Evolutionary conservation across 2,113 vertebrate species (phyloP), one percentile per base, ranked within the genome.

Genomic region (Peromyscus californicus): DNA sequence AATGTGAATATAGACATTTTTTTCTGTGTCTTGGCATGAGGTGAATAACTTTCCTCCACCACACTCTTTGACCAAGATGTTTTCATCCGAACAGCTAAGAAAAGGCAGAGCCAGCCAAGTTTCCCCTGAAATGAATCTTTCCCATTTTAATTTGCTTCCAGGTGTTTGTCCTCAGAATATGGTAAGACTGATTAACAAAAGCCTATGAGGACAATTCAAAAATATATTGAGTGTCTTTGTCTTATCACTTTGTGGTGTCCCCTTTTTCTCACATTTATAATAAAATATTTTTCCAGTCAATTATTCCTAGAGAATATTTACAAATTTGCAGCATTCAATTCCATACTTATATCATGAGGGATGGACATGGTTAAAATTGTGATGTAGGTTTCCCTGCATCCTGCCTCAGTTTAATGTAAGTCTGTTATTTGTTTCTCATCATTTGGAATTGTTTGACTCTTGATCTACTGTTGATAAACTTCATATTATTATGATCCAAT

Each of bases 251-350:
- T 82, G 89, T 65, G 92, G 22, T 63, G 48, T 36, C 92, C 61
- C 3, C 0, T 76, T 97, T 76, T 97, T 93, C 78, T 1, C 67
- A 74, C 89, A 92, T 93, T 93, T 95, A 10, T 12, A 51, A 89
- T 61, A 90, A 39, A 93, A 91, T 22, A 51, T 96, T 26, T 83
- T 69, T 39, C 93, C 78, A 93, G 59, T 79, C 26, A 90, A 84
- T 67, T 95, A 22, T 48, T 90, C 89, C 63, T 72, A 33, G 79
- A 90, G 26, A 94, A 26, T 96, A 70, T 93, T 85, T 90, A 69
- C 7, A 96, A 89, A 21, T 92, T 79, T 93, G 11, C 3, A 87
- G 36, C 48, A 86, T 39, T 95, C 75, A 89, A n/a, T 85, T 7
- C 57, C 57, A 39, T 89, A 22, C 51, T 57, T 57, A 33, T 24